Conservation (phyloP, 2,797 vertebrate genomes). For the Enteromius viviparus region DNA sequence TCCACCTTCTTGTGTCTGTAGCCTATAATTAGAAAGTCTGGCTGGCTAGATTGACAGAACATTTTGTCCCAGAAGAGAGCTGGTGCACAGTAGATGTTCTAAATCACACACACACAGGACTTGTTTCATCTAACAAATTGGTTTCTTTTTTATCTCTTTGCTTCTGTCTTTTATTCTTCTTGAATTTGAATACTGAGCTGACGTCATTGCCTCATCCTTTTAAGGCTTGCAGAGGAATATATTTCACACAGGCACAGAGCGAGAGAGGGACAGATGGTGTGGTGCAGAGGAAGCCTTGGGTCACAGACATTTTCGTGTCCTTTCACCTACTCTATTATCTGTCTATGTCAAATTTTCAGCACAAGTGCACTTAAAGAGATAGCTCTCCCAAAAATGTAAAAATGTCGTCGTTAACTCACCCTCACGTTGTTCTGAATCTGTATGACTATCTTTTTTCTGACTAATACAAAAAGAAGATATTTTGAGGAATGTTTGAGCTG, state of each 20-base stretch:
- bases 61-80: constrained; percentile 77
- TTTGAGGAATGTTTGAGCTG: background rate
- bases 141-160: constrained; percentile 74
- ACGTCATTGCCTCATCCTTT: constrained; percentile 79
- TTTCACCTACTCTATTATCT: constrained; percentile 18
- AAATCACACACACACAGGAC: constrained; percentile 73
- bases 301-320: constrained; percentile 8
- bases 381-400: background rate
- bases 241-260: constrained; percentile 58
- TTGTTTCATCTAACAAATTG: constrained; percentile 84
- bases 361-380: background rate
- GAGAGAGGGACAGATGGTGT: constrained; percentile 27
- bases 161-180: constrained; percentile 69
- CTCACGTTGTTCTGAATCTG: background rate
- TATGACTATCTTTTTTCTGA: background rate
- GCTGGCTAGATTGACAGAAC: constrained; percentile 79
- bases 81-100: constrained; percentile 76
- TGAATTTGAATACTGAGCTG: constrained; percentile 74
- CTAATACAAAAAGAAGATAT: background rate
- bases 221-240: constrained; percentile 73
- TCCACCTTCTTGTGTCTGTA: constrained; percentile 82
- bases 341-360: background rate
- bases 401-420: background rate
- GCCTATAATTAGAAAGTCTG: constrained; percentile 84
- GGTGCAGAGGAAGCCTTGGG: constrained; percentile 2